A percentile compares a stretch with the other conserved stretches of the same genome.
Evolutionary conservation across 2,797 vertebrate genomes (phyloP).

Genomic region (Arremon brunneinucha): DNA sequence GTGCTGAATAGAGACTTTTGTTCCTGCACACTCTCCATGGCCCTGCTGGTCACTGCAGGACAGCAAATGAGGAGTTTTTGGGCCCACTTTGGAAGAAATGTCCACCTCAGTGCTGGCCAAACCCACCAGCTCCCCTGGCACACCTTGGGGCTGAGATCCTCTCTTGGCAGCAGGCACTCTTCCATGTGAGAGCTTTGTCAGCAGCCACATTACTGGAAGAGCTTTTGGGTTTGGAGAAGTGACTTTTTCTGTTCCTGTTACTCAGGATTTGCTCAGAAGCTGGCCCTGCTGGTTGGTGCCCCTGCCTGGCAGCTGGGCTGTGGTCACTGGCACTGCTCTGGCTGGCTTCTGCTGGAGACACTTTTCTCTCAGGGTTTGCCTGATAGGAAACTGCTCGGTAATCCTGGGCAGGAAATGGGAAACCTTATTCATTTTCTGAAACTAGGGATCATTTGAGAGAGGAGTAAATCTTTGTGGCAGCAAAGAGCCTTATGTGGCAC

Average conservation of each 20-base stretch:
- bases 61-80: fast-evolving
- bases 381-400: background rate
- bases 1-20: background rate
- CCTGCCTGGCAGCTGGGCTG: background rate
- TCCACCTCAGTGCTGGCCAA: background rate
- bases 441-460: background rate
- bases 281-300: background rate
- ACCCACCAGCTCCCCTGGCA: background rate
- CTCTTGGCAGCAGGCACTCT: background rate
- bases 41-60: background rate
- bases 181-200: background rate
- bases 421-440: background rate
- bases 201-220: background rate
- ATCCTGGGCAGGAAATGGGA: background rate
- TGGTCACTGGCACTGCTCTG: background rate
- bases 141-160: background rate
- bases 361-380: background rate
- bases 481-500: background rate
- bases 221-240: background rate
- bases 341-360: background rate
- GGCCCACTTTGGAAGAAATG: background rate
- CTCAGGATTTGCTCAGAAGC: background rate
- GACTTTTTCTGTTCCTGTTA: background rate
- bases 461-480: background rate
- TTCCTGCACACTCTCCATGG: fast-evolving